phyloP scores from a whole-genome alignment of 2,888 invertebrate species.

The Erebia ligea region DNA sequence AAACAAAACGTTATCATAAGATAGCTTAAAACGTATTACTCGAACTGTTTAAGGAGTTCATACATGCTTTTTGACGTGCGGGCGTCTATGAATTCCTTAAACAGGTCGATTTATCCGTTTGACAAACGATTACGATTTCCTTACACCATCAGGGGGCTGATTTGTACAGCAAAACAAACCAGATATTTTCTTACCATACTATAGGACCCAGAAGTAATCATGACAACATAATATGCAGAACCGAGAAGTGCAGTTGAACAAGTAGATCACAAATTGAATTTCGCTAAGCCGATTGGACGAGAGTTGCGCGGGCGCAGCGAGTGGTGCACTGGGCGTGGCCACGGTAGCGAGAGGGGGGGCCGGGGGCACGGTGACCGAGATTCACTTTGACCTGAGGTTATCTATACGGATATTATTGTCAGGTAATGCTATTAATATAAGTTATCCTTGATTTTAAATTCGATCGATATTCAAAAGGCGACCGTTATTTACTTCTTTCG shows the following conservation, averaged over 20 bases:
- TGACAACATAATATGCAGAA: constrained; percentile 22
- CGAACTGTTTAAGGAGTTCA: too few relatives aligned
- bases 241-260: constrained; percentile 37
- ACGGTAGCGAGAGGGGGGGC: constrained; percentile 50
- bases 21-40: too few relatives aligned
- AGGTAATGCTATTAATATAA: not conserved
- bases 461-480: too few relatives aligned
- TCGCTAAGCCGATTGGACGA: constrained; percentile 70
- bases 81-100: too few relatives aligned
- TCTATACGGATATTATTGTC: constrained; percentile 43
- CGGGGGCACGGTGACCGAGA: constrained; percentile 45
- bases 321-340: constrained; percentile 68
- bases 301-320: constrained; percentile 60
- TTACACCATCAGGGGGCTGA: too few relatives aligned
- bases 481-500: too few relatives aligned
- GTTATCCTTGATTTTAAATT: not conserved
- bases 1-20: too few relatives aligned
- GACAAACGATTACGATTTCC: too few relatives aligned
- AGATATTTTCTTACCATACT: not conserved
- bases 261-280: constrained; percentile 62
- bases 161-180: not conserved
- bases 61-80: too few relatives aligned
- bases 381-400: constrained; percentile 47
- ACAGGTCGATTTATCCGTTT: too few relatives aligned
- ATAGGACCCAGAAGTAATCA: not conserved